Conservation (phyloP, 1,140 invertebrate species). For the Drosophila chauvacae region DNA sequence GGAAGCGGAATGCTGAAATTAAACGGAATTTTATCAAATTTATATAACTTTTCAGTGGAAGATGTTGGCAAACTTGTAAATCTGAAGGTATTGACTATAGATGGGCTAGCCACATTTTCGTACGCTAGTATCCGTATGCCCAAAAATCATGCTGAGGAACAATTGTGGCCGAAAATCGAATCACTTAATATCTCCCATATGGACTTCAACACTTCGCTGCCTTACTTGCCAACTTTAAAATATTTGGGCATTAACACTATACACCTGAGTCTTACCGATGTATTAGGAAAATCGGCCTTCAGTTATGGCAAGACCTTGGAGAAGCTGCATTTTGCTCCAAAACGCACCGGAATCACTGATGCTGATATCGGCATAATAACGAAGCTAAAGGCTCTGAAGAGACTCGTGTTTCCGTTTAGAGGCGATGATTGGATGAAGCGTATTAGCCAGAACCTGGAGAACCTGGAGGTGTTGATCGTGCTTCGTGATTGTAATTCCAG, state of each 20-base stretch:
- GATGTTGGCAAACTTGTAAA: not conserved
- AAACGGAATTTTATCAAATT: not conserved
- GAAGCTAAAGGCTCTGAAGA: conserved; percentile 2
- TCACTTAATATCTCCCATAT: not conserved
- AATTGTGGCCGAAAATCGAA: conserved; percentile 7
- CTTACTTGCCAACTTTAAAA: conserved; percentile 3
- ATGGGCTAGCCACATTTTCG: too few species aligned
- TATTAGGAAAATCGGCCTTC: not conserved
- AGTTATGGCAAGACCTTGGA: conserved; percentile 1
- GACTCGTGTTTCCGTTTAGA: not conserved
- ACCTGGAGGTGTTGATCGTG: not conserved
- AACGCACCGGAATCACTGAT: not conserved
- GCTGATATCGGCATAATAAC: not conserved
- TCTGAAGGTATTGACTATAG: not conserved
- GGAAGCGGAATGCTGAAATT: not conserved
- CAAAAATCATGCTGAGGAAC: not conserved
- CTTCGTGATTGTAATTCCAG: too few species aligned
- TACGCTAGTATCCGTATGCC: too few species aligned
- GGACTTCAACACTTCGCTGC: conserved; percentile 1
- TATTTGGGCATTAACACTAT: not conserved
- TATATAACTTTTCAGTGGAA: not conserved
- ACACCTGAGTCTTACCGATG: not conserved
- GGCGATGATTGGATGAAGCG: too few species aligned
- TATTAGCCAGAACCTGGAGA: not conserved
- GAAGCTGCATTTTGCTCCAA: not conserved